Evolutionary conservation across 2,888 invertebrate genomes (phyloP), one percentile per base, ranked within the genome.

Genomic region (Chrysomela aeneicollis): DNA sequence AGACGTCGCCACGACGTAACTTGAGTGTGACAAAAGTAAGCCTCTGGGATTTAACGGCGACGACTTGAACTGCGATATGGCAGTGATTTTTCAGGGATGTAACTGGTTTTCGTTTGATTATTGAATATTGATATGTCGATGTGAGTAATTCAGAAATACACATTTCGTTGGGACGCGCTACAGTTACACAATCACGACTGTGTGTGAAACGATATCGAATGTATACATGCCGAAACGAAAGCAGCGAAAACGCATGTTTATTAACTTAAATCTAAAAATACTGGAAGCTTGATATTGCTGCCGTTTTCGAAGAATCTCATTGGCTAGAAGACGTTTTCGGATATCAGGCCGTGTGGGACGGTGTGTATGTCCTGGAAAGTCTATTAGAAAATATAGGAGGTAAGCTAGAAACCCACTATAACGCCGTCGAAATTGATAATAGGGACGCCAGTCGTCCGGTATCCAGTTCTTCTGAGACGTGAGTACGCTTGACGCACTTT

Each of bases 371-470:
- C 70, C 73, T 69, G 74, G 70, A 74, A 76, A 75, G 71, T 68
- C 72, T 75, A 74, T 75, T 76, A 72, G 74, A 76, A 74, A 74
- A 71, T 71, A 73, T 73, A 74, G 74, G 75, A 72, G 69, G 66
- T 61, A 71, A 69, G 69, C 70, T 78, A 79, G 80, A 79, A 81
- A 81, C 75, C 81, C 77, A 78, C 80, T 81, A 80, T 81, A 81
- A 80, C 75, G 60, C 65, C 42, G 62, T 53, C 54, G 63, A 72
- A 76, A 71, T 70, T 74, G 70, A 71, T 74, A 73, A 74, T 72
- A 71, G 67, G 68, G 66, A 59, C 58, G 49, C 64, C 69, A 51
- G 59, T 63, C 62, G 58, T 46, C 49, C 21, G 59, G 47, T 46
- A 64, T 59, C 58, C 70, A 71, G 72, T 70, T 69, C 67, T 71